Percentiles rank a stretch among this genome's conserved stretches.
Conservation (phyloP, 2,113 vertebrate genomes). For the Rhabdomys dilectus region DNA sequence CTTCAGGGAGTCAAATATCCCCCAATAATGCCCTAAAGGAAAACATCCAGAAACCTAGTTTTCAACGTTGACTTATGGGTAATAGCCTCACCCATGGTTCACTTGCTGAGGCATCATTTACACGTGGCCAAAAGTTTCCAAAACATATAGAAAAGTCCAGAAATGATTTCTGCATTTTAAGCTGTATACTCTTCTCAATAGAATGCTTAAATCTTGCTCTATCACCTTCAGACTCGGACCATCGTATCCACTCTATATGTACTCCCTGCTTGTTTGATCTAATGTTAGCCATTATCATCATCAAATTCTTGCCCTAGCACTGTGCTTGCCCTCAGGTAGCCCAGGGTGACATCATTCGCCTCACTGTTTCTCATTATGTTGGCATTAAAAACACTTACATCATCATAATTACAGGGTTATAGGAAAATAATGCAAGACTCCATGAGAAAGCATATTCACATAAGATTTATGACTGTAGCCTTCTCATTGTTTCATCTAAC, state of each 20-base stretch:
- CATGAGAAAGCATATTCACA: background rate
- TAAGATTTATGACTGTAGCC: background rate
- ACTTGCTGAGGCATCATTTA: background rate
- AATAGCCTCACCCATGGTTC: no score
- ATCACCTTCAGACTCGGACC: background rate
- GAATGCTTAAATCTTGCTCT: background rate
- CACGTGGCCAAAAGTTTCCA: background rate
- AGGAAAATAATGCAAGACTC: background rate
- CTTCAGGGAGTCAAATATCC: background rate
- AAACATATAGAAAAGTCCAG: background rate
- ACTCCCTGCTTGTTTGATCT: no score
- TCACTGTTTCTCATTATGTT: background rate
- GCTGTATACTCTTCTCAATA: background rate
- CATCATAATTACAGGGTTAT: background rate
- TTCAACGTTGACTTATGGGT: background rate
- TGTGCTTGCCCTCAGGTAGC: background rate
- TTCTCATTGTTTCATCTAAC: background rate
- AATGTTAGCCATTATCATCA: background rate
- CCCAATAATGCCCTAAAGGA: background rate
- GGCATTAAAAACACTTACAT: no score
- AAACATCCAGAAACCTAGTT: background rate
- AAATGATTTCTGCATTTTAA: background rate
- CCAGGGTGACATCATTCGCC: background rate
- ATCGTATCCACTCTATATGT: background rate
- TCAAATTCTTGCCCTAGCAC: no score